Conservation (phyloP, 2,797 vertebrate genomes). For the Leontopithecus rosalia region DNA sequence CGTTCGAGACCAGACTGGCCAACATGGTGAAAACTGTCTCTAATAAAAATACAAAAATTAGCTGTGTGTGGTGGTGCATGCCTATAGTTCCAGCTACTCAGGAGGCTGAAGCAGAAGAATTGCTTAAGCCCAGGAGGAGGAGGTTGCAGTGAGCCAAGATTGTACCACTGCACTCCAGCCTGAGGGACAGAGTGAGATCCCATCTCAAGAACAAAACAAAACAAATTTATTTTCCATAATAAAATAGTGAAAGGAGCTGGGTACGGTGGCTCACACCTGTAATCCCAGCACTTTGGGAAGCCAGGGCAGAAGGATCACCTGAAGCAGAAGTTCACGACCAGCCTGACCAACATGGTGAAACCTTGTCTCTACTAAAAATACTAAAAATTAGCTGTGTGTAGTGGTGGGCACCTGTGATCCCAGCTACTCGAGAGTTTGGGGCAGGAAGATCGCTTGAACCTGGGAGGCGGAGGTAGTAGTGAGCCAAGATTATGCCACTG, state of each 20-base stretch:
- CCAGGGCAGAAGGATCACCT: not conserved
- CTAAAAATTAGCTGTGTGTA: not conserved
- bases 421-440: not conserved
- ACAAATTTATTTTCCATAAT: not conserved
- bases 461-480: not conserved
- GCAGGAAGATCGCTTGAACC: not conserved
- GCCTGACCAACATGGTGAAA: not conserved
- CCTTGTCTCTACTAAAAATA: not conserved
- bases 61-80: accelerated
- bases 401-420: not conserved
- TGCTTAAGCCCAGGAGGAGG: not conserved
- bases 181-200: not conserved
- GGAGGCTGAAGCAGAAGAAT: not conserved
- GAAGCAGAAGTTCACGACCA: not conserved
- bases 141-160: too few relatives aligned
- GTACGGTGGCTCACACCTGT: not conserved
- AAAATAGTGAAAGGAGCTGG: not conserved
- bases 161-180: not conserved
- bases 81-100: not conserved
- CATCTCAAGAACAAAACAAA: not conserved
- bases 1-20: not conserved
- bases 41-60: not conserved
- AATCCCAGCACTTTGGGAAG: not conserved
- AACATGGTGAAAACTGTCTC: not conserved
- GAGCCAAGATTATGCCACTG: not conserved